These are phyloP conservation scores for Trichomalopsis sarcophagae DNA, from an alignment of 1,140 invertebrate genomes.

Conservation along the genomic window DNA sequence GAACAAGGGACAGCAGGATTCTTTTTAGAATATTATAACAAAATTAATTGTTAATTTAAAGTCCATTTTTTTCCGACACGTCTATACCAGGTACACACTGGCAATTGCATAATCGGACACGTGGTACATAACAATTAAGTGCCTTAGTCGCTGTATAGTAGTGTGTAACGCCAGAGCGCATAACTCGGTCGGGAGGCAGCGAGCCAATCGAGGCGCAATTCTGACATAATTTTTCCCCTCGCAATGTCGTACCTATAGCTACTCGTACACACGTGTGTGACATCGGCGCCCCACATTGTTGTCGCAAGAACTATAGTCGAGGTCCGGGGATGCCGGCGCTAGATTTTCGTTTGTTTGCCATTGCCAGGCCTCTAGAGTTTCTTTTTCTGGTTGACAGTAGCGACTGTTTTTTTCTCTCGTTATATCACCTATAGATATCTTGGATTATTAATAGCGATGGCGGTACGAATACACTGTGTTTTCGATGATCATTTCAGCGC, in stretches of 20 bases:
- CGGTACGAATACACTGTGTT: too few relatives aligned
- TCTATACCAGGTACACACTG: not conserved
- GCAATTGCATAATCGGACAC: not conserved
- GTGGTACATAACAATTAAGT: not conserved
- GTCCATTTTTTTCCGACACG: too few relatives aligned
- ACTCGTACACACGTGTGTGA: not conserved
- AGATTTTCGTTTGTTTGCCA: not conserved
- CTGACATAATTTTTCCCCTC: conserved; percentile 10
- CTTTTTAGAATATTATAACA: too few relatives aligned
- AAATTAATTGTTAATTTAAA: too few relatives aligned
- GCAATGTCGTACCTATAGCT: not conserved
- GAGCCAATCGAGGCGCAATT: conserved; percentile 23
- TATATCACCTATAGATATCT: too few relatives aligned
- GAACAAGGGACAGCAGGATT: too few relatives aligned
- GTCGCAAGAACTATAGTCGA: not conserved
- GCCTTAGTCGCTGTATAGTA: not conserved
- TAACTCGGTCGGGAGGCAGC: not conserved
- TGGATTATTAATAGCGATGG: too few relatives aligned
- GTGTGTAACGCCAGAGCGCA: not conserved
- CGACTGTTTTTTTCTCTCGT: too few relatives aligned
- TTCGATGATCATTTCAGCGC: not conserved
- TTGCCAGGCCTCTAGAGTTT: not conserved
- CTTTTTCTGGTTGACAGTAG: not conserved
- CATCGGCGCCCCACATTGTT: not conserved
- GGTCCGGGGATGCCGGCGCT: too few relatives aligned